These are phyloP conservation scores for Phoxinus dragarum DNA, from an alignment of 2,797 vertebrate species.

Conservation along the genomic window DNA sequence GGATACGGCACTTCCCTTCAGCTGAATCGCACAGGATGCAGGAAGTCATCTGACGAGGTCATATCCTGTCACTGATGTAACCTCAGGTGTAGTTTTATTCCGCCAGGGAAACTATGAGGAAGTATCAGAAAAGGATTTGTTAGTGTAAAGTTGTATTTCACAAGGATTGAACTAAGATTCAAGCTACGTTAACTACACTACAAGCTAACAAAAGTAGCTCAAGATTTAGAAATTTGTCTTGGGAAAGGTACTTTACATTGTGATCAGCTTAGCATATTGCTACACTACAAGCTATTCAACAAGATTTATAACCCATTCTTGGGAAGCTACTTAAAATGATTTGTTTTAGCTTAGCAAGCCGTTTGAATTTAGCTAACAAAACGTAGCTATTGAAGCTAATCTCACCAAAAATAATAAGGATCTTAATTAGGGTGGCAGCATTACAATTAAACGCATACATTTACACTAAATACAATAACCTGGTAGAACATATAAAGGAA, in stretches of 20 bases:
- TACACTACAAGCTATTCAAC: background rate
- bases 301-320: background rate
- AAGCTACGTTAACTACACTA: background rate
- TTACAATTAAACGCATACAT: background rate
- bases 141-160: background rate
- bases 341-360: background rate
- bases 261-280: background rate
- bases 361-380: background rate
- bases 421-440: background rate
- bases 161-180: background rate
- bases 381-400: background rate
- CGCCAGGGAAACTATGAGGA: conserved; percentile 29
- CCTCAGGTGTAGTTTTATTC: conserved; percentile 58
- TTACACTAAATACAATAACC: background rate
- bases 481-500: background rate
- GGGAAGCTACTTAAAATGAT: background rate
- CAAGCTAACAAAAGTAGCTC: background rate
- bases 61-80: conserved; percentile 60
- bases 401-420: background rate
- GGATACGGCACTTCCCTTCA: conserved; percentile 58
- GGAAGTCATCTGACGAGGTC: conserved; percentile 61
- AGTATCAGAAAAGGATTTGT: background rate
- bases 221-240: background rate
- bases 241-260: too few relatives aligned
- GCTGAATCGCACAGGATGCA: conserved; percentile 40